Conservation (phyloP, 2,113 vertebrate species). For the Myxocyprinus asiaticus region DNA sequence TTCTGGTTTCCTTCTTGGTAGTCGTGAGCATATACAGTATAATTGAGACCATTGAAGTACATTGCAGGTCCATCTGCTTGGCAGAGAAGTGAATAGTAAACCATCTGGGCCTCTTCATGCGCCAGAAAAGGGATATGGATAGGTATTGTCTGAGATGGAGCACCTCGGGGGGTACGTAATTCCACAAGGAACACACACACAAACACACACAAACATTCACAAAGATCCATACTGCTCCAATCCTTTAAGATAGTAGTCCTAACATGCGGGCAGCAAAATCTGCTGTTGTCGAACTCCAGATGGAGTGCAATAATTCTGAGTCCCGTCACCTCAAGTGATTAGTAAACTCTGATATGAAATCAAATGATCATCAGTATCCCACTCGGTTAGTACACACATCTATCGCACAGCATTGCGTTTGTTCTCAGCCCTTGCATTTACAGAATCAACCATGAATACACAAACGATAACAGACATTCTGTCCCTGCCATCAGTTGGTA, state of each 20-base stretch:
- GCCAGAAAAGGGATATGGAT: conserved; percentile 85
- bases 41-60: conserved; percentile 85
- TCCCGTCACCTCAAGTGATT: conserved; percentile 19
- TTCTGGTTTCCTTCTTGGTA: conserved; percentile 42
- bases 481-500: conserved; percentile 38
- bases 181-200: conserved; percentile 55
- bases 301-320: conserved; percentile 21
- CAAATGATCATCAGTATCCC: conserved; percentile 41
- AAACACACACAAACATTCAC: conserved; percentile 46
- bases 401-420: background rate
- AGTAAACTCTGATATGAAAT: conserved; percentile 35
- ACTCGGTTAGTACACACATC: conserved; percentile 20
- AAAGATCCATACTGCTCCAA: conserved; percentile 25
- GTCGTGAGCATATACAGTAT: conserved; percentile 57
- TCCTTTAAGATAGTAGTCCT: conserved; percentile 30
- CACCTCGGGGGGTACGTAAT: conserved; percentile 56
- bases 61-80: conserved; percentile 96
- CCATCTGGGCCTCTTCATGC: conserved; percentile 91
- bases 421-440: conserved; percentile 23
- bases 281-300: conserved; percentile 33
- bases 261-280: conserved; percentile 1
- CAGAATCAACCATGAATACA: conserved; percentile 28
- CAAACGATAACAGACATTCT: conserved; percentile 42
- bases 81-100: conserved; percentile 92
- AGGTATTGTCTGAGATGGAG: conserved; percentile 79